phyloP scores from a whole-genome alignment of 2,888 invertebrate genomes.

The Gibbula magus region DNA sequence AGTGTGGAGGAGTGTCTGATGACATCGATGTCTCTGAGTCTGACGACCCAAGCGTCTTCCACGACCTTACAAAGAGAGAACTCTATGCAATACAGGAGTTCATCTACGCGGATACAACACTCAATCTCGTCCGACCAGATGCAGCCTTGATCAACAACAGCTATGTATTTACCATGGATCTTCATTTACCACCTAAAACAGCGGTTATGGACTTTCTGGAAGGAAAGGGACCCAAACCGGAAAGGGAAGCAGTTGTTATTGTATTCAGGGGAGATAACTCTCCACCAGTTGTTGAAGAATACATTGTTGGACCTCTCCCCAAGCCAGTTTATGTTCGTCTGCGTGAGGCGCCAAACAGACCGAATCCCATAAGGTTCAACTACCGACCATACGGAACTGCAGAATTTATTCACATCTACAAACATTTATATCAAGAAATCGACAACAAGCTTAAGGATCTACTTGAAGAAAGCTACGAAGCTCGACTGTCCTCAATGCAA shows the following conservation, averaged over 20 bases:
- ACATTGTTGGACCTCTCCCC: conserved; percentile 54
- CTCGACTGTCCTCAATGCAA: conserved; percentile 28
- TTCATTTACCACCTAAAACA: conserved; percentile 45
- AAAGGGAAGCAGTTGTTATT: conserved; percentile 54
- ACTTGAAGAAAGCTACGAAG: conserved; percentile 42
- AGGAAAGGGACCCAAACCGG: conserved; percentile 40
- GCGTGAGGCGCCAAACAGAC: conserved; percentile 19
- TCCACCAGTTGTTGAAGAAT: conserved; percentile 59
- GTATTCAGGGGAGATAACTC: conserved; percentile 59
- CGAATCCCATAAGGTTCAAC: conserved; percentile 38
- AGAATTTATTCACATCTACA: conserved; percentile 29
- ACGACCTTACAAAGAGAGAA: conserved; percentile 43
- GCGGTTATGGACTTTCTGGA: conserved; percentile 46
- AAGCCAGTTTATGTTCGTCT: conserved; percentile 41
- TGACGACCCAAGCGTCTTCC: conserved; percentile 40
- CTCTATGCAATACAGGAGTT: conserved; percentile 34
- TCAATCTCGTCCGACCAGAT: conserved; percentile 35
- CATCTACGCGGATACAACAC: conserved; percentile 27
- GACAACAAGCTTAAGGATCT: conserved; percentile 35
- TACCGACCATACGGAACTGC: conserved; percentile 37
- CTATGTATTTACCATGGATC: conserved; percentile 39
- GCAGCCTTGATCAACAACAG: conserved; percentile 34
- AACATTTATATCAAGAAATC: conserved; percentile 30
- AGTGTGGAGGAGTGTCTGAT: not conserved
- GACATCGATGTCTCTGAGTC: conserved; percentile 1